These are phyloP conservation scores for Mormyrus iriodes DNA, from an alignment of 2,113 vertebrate genomes.

Conservation along the genomic window DNA sequence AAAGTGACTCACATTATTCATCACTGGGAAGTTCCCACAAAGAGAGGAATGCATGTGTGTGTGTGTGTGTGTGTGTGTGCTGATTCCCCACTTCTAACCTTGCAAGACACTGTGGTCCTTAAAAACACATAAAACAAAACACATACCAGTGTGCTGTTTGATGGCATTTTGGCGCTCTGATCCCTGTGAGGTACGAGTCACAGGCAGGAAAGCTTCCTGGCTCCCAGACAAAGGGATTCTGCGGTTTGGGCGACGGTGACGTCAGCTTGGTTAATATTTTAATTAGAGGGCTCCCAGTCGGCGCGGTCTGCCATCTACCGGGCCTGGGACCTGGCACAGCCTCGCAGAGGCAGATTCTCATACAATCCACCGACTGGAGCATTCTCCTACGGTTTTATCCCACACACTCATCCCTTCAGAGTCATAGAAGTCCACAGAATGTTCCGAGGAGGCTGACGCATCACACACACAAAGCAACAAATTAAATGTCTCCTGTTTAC, in stretches of 20 bases:
- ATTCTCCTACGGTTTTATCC: neutral
- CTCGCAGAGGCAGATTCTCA: neutral
- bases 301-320: conserved; percentile 13
- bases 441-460: neutral
- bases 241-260: conserved; percentile 36
- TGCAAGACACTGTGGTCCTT: neutral
- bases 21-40: neutral
- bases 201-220: neutral
- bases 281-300: conserved; percentile 42
- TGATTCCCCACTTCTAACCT: neutral
- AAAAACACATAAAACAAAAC: neutral
- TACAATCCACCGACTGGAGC: neutral
- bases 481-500: neutral
- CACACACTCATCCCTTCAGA: neutral
- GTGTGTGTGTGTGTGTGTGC: neutral
- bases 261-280: conserved; percentile 49
- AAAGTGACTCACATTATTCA: neutral
- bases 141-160: neutral
- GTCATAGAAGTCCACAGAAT: neutral
- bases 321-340: neutral
- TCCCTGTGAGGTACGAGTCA: neutral
- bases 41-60: neutral
- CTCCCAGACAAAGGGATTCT: conserved; percentile 38
- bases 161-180: neutral
- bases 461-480: neutral